Conservation (phyloP, 2,113 vertebrate species). For the Sisor rabdophorus region DNA sequence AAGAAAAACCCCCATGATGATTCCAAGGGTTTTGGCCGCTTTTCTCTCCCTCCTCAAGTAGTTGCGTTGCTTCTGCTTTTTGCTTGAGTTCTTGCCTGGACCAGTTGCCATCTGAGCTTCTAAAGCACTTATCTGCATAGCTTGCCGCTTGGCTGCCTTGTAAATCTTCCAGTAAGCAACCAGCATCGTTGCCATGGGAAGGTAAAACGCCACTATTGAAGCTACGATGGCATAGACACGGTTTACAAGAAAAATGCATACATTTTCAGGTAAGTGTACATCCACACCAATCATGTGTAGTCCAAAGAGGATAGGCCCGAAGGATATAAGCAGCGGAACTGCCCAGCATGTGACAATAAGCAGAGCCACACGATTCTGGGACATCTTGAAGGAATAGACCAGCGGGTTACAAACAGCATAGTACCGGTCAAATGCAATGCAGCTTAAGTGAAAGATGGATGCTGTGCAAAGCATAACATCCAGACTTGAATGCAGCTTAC, state of each 20-base stretch:
- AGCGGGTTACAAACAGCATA: constrained; percentile 75
- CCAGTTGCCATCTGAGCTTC: constrained; percentile 70
- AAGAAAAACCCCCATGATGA: constrained; percentile 76
- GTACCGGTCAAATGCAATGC: constrained; percentile 76
- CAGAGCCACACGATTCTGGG: constrained; percentile 56
- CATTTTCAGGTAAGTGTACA: constrained; percentile 56
- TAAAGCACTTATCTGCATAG: constrained; percentile 71
- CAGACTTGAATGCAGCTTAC: constrained; percentile 71
- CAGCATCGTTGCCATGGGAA: constrained; percentile 72
- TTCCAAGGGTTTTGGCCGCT: constrained; percentile 75
- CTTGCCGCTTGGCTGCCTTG: constrained; percentile 71
- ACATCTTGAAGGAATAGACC: constrained; percentile 72
- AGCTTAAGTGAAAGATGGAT: constrained; percentile 77
- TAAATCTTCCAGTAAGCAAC: constrained; percentile 77
- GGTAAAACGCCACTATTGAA: constrained; percentile 73
- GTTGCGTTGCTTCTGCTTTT: constrained; percentile 66
- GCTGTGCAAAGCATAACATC: constrained; percentile 78
- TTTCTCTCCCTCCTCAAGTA: constrained; percentile 68
- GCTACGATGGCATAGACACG: constrained; percentile 69
- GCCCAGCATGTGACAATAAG: constrained; percentile 71
- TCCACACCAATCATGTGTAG: constrained; percentile 64
- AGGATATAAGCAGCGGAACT: constrained; percentile 70
- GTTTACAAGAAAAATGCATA: constrained; percentile 70
- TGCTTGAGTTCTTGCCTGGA: constrained; percentile 62
- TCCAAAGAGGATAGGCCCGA: constrained; percentile 71